Percentiles rank a stretch among this genome's conserved stretches.
phyloP scores from a whole-genome alignment of 2,888 invertebrate species.

The Clistopyga incitator region DNA sequence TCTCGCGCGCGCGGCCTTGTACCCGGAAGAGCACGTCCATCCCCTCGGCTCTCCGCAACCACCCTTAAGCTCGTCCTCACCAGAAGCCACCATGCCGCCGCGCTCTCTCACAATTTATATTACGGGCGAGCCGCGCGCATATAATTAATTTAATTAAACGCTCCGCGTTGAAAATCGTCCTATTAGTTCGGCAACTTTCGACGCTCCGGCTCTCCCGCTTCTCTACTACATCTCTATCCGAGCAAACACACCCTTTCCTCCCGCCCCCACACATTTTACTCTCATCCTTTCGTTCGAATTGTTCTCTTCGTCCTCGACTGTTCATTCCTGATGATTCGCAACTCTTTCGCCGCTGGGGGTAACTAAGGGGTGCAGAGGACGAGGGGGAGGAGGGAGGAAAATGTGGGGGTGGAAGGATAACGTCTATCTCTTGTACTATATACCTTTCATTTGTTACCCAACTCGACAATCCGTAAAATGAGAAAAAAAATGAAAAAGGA shows the following conservation, averaged over 20 bases:
- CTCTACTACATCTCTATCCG: slow-evolving; percentile 45
- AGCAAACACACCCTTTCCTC: slow-evolving; percentile 40
- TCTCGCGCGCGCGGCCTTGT: slow-evolving; percentile 59
- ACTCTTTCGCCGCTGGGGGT: not conserved
- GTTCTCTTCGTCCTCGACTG: slow-evolving; percentile 30
- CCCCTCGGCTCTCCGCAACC: slow-evolving; percentile 49
- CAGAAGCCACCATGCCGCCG: slow-evolving; percentile 61
- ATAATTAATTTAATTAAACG: slow-evolving; percentile 84
- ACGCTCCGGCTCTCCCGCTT: slow-evolving; percentile 66
- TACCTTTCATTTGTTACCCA: slow-evolving; percentile 44
- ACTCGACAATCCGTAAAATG: slow-evolving; percentile 34
- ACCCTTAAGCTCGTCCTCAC: slow-evolving; percentile 55
- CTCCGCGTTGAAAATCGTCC: slow-evolving; percentile 81
- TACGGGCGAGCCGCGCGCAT: slow-evolving; percentile 82
- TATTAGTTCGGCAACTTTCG: slow-evolving; percentile 80
- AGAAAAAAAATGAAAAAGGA: too few relatives aligned
- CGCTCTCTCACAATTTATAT: slow-evolving; percentile 83
- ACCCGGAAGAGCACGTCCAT: slow-evolving; percentile 47
- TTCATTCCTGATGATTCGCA: slow-evolving; percentile 21
- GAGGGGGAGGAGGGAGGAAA: too few relatives aligned
- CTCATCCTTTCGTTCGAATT: slow-evolving; percentile 41
- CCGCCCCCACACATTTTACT: slow-evolving; percentile 25
- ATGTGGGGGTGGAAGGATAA: not conserved
- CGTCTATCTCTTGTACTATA: not conserved
- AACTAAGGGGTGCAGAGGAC: not conserved